Percentiles rank a stretch among this genome's conserved stretches.
Evolutionary conservation across 2,113 vertebrate species (phyloP).

Genomic region (Thymallus thymallus): DNA sequence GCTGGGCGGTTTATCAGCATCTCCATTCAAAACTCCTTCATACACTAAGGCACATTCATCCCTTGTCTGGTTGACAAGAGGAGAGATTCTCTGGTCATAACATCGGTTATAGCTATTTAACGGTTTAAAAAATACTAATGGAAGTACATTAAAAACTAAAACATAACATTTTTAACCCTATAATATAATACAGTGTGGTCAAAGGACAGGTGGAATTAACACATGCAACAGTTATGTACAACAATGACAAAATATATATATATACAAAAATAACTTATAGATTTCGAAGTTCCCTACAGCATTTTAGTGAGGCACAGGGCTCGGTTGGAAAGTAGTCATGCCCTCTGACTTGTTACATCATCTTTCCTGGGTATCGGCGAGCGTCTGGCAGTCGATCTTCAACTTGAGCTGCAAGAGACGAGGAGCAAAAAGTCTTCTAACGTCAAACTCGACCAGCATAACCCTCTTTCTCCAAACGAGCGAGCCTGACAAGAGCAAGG

Average conservation of each 20-base stretch:
- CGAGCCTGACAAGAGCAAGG: background rate
- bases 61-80: background rate
- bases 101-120: background rate
- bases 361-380: background rate
- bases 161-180: background rate
- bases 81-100: background rate
- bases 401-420: constrained; percentile 62
- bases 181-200: background rate
- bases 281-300: constrained; percentile 33
- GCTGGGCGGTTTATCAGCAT: background rate
- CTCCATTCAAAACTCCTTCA: background rate
- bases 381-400: constrained; percentile 27
- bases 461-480: no score
- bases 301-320: background rate
- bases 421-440: background rate
- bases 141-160: background rate
- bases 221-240: constrained; percentile 3
- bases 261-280: constrained; percentile 57
- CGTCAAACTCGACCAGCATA: background rate
- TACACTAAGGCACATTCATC: constrained; percentile 5
- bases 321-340: constrained; percentile 43
- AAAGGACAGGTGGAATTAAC: background rate
- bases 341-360: background rate
- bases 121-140: background rate
- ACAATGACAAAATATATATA: constrained; percentile 32